phyloP scores from a whole-genome alignment of 2,113 vertebrate genomes.

The Sinocyclocheilus rhinocerous region DNA sequence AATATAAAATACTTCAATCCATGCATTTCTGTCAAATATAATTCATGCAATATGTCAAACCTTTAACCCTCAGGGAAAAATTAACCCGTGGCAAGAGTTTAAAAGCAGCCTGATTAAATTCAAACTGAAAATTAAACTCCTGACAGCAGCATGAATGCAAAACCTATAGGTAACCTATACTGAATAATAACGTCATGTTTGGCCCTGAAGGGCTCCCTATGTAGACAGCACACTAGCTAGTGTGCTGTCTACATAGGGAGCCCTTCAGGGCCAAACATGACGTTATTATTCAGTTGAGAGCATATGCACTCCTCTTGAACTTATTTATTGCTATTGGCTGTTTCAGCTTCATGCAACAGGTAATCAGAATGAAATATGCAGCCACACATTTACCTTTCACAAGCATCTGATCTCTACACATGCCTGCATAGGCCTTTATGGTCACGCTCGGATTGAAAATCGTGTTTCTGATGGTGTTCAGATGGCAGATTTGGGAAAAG shows the following conservation, averaged over 20 bases:
- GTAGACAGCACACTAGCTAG: too few relatives aligned
- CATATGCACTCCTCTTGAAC: neutral
- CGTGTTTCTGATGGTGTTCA: neutral
- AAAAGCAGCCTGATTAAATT: neutral
- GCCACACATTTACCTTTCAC: neutral
- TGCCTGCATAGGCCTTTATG: neutral
- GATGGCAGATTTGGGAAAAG: neutral
- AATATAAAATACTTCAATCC: neutral
- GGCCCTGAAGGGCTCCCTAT: too few relatives aligned
- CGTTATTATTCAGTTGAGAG: neutral
- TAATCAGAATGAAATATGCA: neutral
- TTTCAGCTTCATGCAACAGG: neutral
- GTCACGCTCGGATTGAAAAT: neutral
- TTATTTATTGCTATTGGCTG: neutral
- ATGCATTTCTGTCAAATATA: neutral
- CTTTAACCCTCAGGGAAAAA: too few relatives aligned
- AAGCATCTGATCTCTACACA: neutral
- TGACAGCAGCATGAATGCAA: neutral
- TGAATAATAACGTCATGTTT: neutral
- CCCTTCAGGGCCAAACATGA: too few relatives aligned
- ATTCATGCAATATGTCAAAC: neutral
- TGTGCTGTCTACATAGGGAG: too few relatives aligned
- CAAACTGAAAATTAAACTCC: neutral
- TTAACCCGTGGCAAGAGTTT: neutral
- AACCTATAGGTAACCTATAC: too few relatives aligned